Base-by-base conservation (phyloP, 2,113 vertebrate genomes). In the Coptodon rendalli region DNA sequence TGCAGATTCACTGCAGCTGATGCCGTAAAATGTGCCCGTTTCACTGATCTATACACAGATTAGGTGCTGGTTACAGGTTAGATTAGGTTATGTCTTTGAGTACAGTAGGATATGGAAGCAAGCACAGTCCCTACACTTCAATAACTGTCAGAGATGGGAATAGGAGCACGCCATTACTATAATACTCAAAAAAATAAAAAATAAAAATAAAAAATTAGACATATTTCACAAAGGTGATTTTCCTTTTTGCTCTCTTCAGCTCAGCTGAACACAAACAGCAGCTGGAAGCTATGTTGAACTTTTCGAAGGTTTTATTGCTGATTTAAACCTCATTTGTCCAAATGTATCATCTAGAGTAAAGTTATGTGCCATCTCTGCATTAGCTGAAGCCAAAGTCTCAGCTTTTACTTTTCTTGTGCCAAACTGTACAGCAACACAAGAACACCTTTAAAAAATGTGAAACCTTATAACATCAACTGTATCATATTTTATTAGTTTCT, bases 1-100 rank as follows among this genome's bases (percentile, higher is more conserved):
- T 88, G 88, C 63, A 87, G 27, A 57, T 76, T 90, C 56, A 76
- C 76, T 17, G 43, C 43, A 86, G 83, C 53, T 53, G 50, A 19
- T 16, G 17, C 22, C 48, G 16, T 48, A 34, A 78, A 82, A 29
- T 38, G 22, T 36, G 9, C 6, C 19, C 0, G 27, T 73, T 84
- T 73, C 24, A 34, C 17, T 14, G 6, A 14, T 31, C 45, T 53
- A 19, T 11, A 27, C 19, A 22, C 38, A 78, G 61, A 76, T 83
- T 78, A 79, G 12, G 31, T 8, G n/a, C 7, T 22, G 14, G 5
- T 43, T 68, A 59, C 19, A 80, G 16, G 29, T 45, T 40, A 66
- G 14, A 68, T 43, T 40, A 50, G 11, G 61, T 82, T 27, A 45
- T 34, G 27, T 31, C 24, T 50, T 78, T 78, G 43, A 78, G 43